Percentiles rank a stretch among this genome's conserved stretches.
Evolutionary conservation across 2,113 vertebrate species (phyloP).

Genomic region (Acrocephalus arundinaceus): DNA sequence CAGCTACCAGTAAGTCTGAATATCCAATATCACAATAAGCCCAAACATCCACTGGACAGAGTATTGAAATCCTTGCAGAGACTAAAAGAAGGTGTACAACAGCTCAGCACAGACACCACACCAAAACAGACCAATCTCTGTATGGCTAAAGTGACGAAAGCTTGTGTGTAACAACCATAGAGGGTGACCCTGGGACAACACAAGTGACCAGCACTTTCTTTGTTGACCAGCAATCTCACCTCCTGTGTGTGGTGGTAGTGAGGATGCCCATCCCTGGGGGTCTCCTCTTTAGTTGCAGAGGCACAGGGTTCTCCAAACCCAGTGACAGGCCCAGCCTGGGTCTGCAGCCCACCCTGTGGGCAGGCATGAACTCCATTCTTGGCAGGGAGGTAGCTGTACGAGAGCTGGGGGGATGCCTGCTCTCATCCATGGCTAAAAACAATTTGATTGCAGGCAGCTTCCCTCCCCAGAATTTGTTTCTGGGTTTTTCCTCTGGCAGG

Average conservation of each 20-base stretch:
- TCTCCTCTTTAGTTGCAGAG: neutral
- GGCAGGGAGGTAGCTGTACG: neutral
- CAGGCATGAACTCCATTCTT: neutral
- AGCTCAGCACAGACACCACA: neutral
- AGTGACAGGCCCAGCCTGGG: neutral
- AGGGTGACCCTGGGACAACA: neutral
- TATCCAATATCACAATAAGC: neutral
- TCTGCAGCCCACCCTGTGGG: neutral
- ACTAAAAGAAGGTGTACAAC: neutral
- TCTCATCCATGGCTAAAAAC: neutral
- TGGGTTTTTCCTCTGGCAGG: neutral
- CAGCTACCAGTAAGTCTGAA: neutral
- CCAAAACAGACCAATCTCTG: neutral
- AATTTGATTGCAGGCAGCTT: neutral
- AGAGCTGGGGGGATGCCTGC: neutral
- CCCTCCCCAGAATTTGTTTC: neutral
- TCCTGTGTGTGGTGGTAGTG: neutral
- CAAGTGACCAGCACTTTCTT: neutral
- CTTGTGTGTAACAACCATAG: neutral
- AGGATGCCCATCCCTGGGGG: neutral
- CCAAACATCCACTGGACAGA: neutral
- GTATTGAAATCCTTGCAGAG: neutral
- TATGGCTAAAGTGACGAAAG: neutral
- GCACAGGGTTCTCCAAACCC: neutral
- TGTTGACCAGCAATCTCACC: fast-evolving